These are phyloP conservation scores for Channa striata DNA, from an alignment of 2,797 vertebrate species.

Conservation along the genomic window DNA sequence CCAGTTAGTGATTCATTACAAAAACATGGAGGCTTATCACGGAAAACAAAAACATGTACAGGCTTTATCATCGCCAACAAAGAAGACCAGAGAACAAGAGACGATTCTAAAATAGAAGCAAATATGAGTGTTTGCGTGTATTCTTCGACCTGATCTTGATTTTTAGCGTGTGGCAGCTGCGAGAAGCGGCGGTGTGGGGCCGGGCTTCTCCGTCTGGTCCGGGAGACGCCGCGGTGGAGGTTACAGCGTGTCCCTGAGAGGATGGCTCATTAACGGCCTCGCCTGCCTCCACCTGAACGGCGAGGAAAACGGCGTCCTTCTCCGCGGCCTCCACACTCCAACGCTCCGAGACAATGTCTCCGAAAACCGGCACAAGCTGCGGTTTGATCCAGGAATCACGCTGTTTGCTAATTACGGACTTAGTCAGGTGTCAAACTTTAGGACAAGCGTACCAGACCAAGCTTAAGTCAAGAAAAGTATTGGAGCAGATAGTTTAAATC, in stretches of 20 bases:
- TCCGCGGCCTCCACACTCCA: constrained; percentile 40
- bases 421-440: too few species aligned
- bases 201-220: constrained; percentile 1
- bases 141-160: constrained; percentile 50
- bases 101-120: constrained; percentile 47
- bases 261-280: constrained; percentile 63
- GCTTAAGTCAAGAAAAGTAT: too few species aligned
- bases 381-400: background rate
- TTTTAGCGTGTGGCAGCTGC: background rate
- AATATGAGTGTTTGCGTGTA: constrained; percentile 43
- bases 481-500: too few species aligned
- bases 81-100: background rate
- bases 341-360: constrained; percentile 31
- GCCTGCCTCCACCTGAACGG: constrained; percentile 34
- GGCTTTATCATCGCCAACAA: constrained; percentile 45
- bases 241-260: constrained; percentile 58
- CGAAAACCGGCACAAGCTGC: background rate
- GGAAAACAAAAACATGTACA: constrained; percentile 29
- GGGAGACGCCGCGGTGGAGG: constrained; percentile 47
- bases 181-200: constrained; percentile 2
- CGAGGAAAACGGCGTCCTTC: constrained; percentile 57
- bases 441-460: too few species aligned
- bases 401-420: too few species aligned
- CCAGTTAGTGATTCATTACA: constrained; percentile 66
- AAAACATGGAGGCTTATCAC: constrained; percentile 62